Conservation (phyloP, 2,888 invertebrate species). For the Eledone cirrhosa region DNA sequence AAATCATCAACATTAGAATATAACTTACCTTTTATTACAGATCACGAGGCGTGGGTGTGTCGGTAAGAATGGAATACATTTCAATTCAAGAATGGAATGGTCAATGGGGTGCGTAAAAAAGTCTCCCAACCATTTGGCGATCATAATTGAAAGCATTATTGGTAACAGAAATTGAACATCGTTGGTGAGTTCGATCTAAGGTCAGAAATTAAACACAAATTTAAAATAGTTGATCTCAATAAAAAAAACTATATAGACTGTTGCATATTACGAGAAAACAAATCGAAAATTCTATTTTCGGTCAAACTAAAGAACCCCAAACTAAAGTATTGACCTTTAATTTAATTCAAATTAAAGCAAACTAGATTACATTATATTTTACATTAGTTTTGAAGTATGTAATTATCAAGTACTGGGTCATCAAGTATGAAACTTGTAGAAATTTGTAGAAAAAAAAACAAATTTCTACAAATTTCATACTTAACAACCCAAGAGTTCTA, state of each 20-base stretch:
- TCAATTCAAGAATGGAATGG: conserved; percentile 67
- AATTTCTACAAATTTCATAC: too few species aligned
- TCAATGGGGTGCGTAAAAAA: conserved; percentile 68
- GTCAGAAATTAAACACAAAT: conserved; percentile 6
- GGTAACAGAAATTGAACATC: conserved; percentile 68
- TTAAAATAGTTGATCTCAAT: neutral
- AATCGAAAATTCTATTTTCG: too few species aligned
- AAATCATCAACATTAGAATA: too few species aligned
- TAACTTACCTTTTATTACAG: conserved; percentile 31
- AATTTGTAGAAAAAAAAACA: too few species aligned
- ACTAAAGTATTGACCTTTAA: too few species aligned
- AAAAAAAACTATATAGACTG: neutral
- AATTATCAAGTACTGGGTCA: too few species aligned
- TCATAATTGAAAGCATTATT: conserved; percentile 68
- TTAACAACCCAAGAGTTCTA: too few species aligned
- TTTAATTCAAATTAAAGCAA: too few species aligned
- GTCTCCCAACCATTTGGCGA: conserved; percentile 68
- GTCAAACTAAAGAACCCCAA: too few species aligned
- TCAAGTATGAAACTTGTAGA: too few species aligned
- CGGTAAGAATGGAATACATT: conserved; percentile 68
- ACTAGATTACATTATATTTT: too few species aligned
- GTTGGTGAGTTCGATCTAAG: conserved; percentile 68
- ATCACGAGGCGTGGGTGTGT: conserved; percentile 60
- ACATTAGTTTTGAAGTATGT: too few species aligned
- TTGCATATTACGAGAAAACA: neutral